Evolutionary conservation across 2,888 invertebrate species (phyloP).

Genomic region (Falcaria lacertinaria): DNA sequence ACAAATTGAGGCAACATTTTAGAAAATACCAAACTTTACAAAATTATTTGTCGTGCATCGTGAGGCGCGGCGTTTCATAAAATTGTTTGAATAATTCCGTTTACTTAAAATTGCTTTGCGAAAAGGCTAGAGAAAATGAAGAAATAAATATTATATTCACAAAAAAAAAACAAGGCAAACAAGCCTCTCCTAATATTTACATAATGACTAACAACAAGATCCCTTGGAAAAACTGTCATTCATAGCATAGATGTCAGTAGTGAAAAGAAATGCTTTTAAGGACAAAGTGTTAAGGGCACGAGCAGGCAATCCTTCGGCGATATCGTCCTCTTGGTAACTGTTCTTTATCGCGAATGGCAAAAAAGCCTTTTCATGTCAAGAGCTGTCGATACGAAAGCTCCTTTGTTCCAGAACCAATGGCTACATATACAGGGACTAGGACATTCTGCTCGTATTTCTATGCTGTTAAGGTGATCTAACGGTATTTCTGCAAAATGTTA

Average conservation of each 20-base stretch:
- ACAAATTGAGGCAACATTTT: no score
- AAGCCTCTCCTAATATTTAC: neutral
- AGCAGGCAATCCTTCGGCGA: slow-evolving; percentile 42
- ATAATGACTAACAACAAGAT: neutral
- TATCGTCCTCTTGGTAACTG: slow-evolving; percentile 41
- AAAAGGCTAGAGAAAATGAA: slow-evolving; percentile 4
- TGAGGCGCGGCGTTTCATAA: slow-evolving; percentile 8
- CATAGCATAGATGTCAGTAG: slow-evolving; percentile 22
- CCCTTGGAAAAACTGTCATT: slow-evolving; percentile 21
- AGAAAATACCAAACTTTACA: no score
- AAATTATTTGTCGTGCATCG: no score
- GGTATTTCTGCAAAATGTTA: no score
- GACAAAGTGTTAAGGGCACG: slow-evolving; percentile 41
- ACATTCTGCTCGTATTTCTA: neutral
- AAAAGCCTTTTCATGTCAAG: slow-evolving; percentile 76
- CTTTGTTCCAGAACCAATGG: slow-evolving; percentile 55
- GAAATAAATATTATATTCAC: neutral
- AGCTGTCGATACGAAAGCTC: slow-evolving; percentile 60
- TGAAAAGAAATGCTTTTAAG: slow-evolving; percentile 47
- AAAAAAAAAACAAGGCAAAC: neutral
- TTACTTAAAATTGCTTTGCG: slow-evolving; percentile 6
- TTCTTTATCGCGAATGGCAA: slow-evolving; percentile 66
- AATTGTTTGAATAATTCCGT: slow-evolving; percentile 5
- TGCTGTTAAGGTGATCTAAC: no score
- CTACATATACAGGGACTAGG: slow-evolving; percentile 17